phyloP scores from a whole-genome alignment of 2,113 vertebrate species.

The Reinhardtius hippoglossoides region DNA sequence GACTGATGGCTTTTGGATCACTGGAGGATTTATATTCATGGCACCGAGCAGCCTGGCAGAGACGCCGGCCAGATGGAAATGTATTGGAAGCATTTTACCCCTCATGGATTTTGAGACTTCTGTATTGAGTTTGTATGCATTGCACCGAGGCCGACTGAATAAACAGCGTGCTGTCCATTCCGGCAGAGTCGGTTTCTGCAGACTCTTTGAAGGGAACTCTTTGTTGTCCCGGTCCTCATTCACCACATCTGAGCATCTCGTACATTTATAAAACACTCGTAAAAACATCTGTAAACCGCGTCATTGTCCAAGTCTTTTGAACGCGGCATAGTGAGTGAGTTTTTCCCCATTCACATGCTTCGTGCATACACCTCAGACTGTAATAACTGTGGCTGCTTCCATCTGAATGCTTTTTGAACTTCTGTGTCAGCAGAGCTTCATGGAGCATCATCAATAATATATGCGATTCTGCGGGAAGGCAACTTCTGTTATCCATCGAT shows the following conservation, averaged over 20 bases:
- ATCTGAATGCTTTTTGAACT: slow-evolving; percentile 4
- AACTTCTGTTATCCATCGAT: neutral
- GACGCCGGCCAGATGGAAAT: slow-evolving; percentile 41
- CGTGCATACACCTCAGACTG: neutral
- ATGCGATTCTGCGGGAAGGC: slow-evolving; percentile 12
- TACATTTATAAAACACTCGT: neutral
- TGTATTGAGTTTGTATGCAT: slow-evolving; percentile 62
- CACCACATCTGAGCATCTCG: neutral
- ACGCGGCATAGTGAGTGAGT: no score
- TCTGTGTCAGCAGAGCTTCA: slow-evolving; percentile 2
- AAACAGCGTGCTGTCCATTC: slow-evolving; percentile 33
- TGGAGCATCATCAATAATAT: slow-evolving; percentile 22
- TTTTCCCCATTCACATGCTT: neutral
- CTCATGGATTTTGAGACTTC: slow-evolving; percentile 55
- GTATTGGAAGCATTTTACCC: slow-evolving; percentile 58
- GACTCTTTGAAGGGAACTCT: slow-evolving; percentile 53
- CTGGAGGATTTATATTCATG: slow-evolving; percentile 32
- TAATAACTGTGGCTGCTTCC: neutral
- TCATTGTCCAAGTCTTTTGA: no score
- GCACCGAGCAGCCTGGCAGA: slow-evolving; percentile 30
- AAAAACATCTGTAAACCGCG: no score
- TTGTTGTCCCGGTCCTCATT: neutral
- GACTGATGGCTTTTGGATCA: slow-evolving; percentile 11
- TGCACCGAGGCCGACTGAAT: slow-evolving; percentile 38
- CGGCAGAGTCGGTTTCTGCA: slow-evolving; percentile 19